Percentiles rank a stretch among this genome's conserved stretches.
Evolutionary conservation across 2,797 vertebrate species (phyloP).

Genomic region (Mormyrops attenuatus): DNA sequence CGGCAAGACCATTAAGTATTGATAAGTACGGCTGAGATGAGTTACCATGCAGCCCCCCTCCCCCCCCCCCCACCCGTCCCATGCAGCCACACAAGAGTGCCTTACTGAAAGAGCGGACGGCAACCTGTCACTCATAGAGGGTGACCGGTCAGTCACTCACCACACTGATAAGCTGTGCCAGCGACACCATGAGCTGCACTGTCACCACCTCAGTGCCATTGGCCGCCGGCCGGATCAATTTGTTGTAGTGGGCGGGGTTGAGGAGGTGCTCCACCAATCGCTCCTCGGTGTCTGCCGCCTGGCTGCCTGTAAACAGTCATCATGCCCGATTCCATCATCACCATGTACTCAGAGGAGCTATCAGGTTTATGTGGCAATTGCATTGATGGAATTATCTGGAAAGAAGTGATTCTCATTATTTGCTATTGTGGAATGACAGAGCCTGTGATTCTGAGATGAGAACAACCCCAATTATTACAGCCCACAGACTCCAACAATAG

Average conservation of each 20-base stretch:
- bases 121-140: constrained; percentile 16
- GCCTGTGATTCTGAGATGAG: background rate
- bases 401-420: background rate
- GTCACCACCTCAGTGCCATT: constrained; percentile 89
- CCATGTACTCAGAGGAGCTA: background rate
- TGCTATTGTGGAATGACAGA: background rate
- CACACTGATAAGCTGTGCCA: constrained; percentile 96
- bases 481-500: background rate
- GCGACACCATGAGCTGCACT: constrained; percentile 89
- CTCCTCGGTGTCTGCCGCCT: constrained; percentile 85
- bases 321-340: background rate
- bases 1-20: background rate
- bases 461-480: background rate
- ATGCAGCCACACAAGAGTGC: background rate
- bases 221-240: constrained; percentile 88
- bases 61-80: background rate
- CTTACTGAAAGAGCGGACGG: background rate
- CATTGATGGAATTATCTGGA: background rate
- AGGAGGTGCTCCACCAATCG: constrained; percentile 86
- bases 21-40: background rate
- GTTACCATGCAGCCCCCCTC: background rate
- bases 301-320: constrained; percentile 58
- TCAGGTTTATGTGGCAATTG: background rate
- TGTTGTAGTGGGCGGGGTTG: constrained; percentile 88
- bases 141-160: constrained; percentile 58